These are phyloP conservation scores for Microcebus ravelobensis DNA, from an alignment of 2,113 vertebrate species.

Conservation along the genomic window DNA sequence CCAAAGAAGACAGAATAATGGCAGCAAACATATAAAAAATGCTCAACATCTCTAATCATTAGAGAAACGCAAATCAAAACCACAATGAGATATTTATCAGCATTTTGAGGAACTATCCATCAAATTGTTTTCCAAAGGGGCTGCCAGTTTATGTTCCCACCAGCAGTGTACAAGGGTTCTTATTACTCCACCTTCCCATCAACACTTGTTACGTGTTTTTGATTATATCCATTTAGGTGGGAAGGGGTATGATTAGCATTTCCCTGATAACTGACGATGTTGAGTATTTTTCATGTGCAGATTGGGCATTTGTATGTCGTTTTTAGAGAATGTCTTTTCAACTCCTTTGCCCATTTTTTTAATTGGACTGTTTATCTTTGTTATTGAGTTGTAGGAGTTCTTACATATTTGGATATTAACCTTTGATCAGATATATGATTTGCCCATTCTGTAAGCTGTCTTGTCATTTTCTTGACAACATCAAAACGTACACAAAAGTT, in stretches of 20 bases:
- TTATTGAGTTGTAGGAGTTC: background rate
- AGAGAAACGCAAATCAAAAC: too few relatives aligned
- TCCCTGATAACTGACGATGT: background rate
- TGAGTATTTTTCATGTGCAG: background rate
- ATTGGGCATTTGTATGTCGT: background rate
- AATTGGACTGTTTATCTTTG: background rate
- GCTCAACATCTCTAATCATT: too few relatives aligned
- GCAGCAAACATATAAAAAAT: too few relatives aligned
- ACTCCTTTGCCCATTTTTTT: background rate
- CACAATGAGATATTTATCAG: background rate
- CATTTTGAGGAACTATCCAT: background rate
- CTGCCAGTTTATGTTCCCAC: background rate
- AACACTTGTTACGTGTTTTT: background rate
- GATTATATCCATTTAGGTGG: background rate
- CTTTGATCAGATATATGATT: background rate
- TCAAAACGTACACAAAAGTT: background rate
- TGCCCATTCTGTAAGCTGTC: background rate
- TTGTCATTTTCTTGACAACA: background rate
- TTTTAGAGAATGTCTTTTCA: background rate
- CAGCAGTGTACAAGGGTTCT: background rate
- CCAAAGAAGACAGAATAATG: too few relatives aligned
- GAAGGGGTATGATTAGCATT: background rate
- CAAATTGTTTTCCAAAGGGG: background rate
- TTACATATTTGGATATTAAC: background rate
- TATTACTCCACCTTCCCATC: background rate